Base-by-base conservation (phyloP, 92 coral and sea anemone genomes). In the Isaurus tuberculatus region DNA sequence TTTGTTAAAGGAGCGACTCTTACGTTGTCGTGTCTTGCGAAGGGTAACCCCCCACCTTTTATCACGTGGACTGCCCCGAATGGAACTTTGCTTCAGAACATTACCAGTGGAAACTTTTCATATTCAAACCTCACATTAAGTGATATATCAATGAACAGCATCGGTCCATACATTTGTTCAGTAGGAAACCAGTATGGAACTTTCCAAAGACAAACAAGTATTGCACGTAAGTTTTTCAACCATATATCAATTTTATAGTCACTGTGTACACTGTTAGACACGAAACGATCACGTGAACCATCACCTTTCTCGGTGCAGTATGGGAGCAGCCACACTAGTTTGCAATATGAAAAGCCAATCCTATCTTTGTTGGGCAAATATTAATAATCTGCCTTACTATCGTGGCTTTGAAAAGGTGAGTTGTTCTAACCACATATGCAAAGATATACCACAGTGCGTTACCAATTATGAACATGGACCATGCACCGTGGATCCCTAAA, bases 1-100 rank as follows among this genome's bases (percentile, higher is more conserved):
- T 87, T 65, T 25, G 58, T 83, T 40, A 71, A 87, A 64, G 87
- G 91, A 19, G 42, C 58, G 5, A 73, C 83, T 55, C 65, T 81
- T 4, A 82, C 87, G 9, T 63, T 87, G 4, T 42, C 90, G 27
- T 87, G 90, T 17, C 20, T 58, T 13, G 90, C 74, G 6, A 87
- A 87, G 36, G 90, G 87, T 10, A 81, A 87, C 79, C 90, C 90
- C 13, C 3, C 72, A 8, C 90, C 90, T 1, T 80, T 65, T 34
- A 86, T 82, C 57, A 65, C 71, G 2, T 87, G 90, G 90, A 5
- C 48, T 9, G 82, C 90, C 5, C 90, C 87, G 8, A 46, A 87
- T 64, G 90, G 90, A 63, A 82, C 84, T 2, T n/a, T 87, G 19
- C 68, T 87, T 73, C 86, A 87, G 34, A 87, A 87, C 61, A 11